Percentiles rank a stretch among this genome's conserved stretches.
Conservation (phyloP, 2,888 invertebrate species). For the Corbicula japonica region DNA sequence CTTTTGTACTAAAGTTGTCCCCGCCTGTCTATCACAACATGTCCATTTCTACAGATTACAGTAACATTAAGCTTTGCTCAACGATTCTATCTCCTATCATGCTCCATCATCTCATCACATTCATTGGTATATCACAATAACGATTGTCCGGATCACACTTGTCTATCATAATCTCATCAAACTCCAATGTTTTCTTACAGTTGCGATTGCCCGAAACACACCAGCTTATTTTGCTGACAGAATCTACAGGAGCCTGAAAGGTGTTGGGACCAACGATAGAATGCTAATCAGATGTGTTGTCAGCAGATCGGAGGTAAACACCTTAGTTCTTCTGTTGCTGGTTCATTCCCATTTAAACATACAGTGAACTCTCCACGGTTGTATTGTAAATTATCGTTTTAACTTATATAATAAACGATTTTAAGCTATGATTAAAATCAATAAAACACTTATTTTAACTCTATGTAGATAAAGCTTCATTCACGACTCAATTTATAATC, state of each 20-base stretch:
- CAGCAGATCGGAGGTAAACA: slow-evolving; percentile 79
- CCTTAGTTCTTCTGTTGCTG: neutral
- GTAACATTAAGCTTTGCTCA: no score
- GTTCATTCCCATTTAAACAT: neutral
- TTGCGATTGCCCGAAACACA: slow-evolving; percentile 92
- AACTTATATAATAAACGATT: no score
- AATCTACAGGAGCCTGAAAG: slow-evolving; percentile 94
- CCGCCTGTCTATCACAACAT: no score
- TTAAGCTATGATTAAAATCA: no score
- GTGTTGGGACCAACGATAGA: slow-evolving; percentile 81
- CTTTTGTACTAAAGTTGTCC: no score
- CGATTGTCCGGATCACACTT: no score
- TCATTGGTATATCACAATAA: no score
- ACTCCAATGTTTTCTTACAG: slow-evolving; percentile 87
- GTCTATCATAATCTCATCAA: no score
- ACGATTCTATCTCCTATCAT: neutral
- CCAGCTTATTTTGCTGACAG: slow-evolving; percentile 88
- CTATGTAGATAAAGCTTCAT: neutral
- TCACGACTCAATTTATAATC: neutral
- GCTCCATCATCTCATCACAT: neutral
- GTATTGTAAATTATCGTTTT: no score
- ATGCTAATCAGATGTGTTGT: slow-evolving; percentile 81
- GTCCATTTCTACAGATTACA: no score
- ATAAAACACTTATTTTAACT: no score
- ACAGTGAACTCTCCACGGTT: no score